Conservation (phyloP, 37 sponge, comb jelly and placozoan species). For the Geodia barretti region DNA sequence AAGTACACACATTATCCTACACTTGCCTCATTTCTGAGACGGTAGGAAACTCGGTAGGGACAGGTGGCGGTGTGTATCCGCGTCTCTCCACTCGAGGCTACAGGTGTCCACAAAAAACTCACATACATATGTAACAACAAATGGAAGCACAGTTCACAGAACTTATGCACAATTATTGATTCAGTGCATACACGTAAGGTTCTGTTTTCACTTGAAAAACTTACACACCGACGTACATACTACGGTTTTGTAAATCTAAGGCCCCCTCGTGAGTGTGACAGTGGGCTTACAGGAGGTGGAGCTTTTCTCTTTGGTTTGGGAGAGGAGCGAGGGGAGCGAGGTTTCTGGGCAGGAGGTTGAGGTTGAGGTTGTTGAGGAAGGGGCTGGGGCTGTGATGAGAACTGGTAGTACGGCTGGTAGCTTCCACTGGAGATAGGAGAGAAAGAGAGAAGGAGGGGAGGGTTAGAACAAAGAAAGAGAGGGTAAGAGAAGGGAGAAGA, state of each 20-base stretch:
- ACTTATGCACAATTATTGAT: too few relatives aligned
- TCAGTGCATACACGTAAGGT: too few relatives aligned
- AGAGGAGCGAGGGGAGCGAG: not conserved
- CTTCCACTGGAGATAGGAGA: not conserved
- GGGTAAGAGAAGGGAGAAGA: not conserved
- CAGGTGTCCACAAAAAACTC: too few relatives aligned
- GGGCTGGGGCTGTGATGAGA: slow-evolving; percentile 11
- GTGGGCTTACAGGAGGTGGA: not conserved
- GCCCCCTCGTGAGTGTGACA: too few relatives aligned
- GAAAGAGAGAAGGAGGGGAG: not conserved
- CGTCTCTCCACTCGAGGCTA: not conserved
- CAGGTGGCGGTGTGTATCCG: slow-evolving; percentile 35
- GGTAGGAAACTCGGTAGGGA: slow-evolving; percentile 25
- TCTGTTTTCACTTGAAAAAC: too few relatives aligned
- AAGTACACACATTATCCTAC: too few relatives aligned
- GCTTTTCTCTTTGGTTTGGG: not conserved
- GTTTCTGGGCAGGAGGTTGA: not conserved
- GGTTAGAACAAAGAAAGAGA: not conserved
- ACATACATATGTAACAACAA: too few relatives aligned
- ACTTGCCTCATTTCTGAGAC: slow-evolving; percentile 27
- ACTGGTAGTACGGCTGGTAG: not conserved
- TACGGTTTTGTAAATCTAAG: not conserved
- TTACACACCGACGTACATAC: too few relatives aligned
- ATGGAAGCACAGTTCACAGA: too few relatives aligned
- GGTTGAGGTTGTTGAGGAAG: not conserved